These are phyloP conservation scores for Lethrus apterus DNA, from an alignment of 1,140 invertebrate species.

Conservation along the genomic window DNA sequence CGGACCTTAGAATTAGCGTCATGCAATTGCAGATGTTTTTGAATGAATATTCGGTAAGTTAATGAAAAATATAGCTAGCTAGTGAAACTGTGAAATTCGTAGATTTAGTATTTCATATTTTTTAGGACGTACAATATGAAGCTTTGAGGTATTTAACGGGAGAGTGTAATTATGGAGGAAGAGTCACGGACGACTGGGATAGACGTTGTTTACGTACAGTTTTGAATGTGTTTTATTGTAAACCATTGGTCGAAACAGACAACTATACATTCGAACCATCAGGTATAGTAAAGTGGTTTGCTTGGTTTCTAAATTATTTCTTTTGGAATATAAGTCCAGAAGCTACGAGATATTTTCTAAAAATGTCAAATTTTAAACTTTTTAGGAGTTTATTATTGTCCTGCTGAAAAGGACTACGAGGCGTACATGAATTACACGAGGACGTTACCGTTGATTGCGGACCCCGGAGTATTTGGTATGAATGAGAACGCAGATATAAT, in stretches of 20 bases:
- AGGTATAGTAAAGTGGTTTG: constrained; percentile 34
- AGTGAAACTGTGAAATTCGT: neutral
- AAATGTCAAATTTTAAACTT: constrained; percentile 15
- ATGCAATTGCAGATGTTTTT: constrained; percentile 85
- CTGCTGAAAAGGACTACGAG: constrained; percentile 65
- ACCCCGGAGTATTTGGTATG: constrained; percentile 87
- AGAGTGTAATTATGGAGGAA: constrained; percentile 94
- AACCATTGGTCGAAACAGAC: constrained; percentile 44
- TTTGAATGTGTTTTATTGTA: constrained; percentile 73
- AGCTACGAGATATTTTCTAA: too few species aligned
- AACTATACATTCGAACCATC: constrained; percentile 57
- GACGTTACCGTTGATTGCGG: constrained; percentile 68
- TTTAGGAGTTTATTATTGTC: constrained; percentile 66
- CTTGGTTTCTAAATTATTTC: too few species aligned
- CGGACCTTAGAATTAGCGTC: constrained; percentile 81
- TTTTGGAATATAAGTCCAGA: too few species aligned
- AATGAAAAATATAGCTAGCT: constrained; percentile 11
- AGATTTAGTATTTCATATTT: constrained; percentile 16
- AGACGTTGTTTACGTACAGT: constrained; percentile 78
- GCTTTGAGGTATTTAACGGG: constrained; percentile 86
- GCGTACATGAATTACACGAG: constrained; percentile 71
- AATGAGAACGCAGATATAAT: constrained; percentile 91
- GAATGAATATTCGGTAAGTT: constrained; percentile 65
- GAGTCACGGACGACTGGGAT: constrained; percentile 94
- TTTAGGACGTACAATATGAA: constrained; percentile 75